Evolutionary conservation across 2,797 vertebrate species (phyloP).

Genomic region (Taeniopygia guttata): DNA sequence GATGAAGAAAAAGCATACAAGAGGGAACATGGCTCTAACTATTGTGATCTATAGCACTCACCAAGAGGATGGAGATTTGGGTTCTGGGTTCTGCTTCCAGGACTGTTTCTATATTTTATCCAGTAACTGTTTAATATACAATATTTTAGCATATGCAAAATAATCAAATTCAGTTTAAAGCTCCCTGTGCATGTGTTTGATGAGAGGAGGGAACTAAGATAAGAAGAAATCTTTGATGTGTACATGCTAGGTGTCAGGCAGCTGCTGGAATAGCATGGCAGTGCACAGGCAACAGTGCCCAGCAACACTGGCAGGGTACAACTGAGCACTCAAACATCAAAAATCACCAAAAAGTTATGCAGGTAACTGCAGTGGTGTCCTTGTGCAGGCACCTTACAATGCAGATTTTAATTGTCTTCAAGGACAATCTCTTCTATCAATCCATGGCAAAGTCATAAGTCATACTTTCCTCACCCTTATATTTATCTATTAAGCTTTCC

Average conservation of each 20-base stretch:
- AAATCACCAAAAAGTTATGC: neutral
- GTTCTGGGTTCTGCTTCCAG: neutral
- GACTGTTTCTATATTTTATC: neutral
- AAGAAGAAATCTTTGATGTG: neutral
- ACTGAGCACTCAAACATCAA: neutral
- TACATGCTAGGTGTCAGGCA: neutral
- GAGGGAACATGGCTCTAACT: neutral
- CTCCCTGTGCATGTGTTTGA: neutral
- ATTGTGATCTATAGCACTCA: neutral
- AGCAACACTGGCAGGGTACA: neutral
- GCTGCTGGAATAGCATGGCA: accelerated
- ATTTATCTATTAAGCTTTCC: neutral
- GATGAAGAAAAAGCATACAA: neutral
- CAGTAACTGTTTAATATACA: neutral
- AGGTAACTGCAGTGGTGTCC: neutral
- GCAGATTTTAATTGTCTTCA: neutral
- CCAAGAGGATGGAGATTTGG: neutral
- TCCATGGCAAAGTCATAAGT: neutral
- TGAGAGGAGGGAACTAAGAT: neutral
- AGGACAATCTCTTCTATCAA: neutral
- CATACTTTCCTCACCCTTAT: neutral
- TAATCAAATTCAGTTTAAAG: neutral
- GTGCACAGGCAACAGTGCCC: accelerated
- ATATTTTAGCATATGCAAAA: neutral
- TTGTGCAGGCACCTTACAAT: neutral